These are phyloP conservation scores for Drosophila mayri DNA, from an alignment of 1,140 invertebrate genomes.

Conservation along the genomic window DNA sequence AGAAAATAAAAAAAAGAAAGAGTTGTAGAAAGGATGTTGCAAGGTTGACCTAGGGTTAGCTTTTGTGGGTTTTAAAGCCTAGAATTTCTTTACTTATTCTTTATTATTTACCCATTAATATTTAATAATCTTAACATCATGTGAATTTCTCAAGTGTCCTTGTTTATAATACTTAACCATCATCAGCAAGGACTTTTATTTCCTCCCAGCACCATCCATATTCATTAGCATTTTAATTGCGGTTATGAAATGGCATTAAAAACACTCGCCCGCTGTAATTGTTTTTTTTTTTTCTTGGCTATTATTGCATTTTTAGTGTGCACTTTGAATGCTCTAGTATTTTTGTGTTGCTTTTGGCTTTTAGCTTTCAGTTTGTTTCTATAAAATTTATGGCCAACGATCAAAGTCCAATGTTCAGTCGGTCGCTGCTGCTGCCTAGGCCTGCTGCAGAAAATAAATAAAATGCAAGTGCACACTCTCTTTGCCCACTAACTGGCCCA, in stretches of 20 bases:
- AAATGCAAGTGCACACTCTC: slow-evolving; percentile 16
- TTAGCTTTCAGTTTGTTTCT: slow-evolving; percentile 45
- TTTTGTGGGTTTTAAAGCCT: not conserved
- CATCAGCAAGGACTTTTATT: slow-evolving; percentile 9
- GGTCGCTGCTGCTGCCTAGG: slow-evolving; percentile 43
- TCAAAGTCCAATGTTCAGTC: slow-evolving; percentile 80
- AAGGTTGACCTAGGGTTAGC: too few relatives aligned
- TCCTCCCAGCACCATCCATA: not conserved
- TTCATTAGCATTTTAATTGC: slow-evolving; percentile 27
- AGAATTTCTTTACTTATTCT: too few relatives aligned
- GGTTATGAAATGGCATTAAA: slow-evolving; percentile 34
- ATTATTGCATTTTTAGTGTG: slow-evolving; percentile 39
- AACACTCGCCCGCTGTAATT: slow-evolving; percentile 3
- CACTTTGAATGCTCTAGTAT: slow-evolving; percentile 33
- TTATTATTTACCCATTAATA: too few relatives aligned
- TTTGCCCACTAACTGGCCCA: not conserved
- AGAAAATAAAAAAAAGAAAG: not conserved
- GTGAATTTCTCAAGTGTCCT: not conserved
- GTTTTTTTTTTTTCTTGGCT: not conserved
- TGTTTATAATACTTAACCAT: not conserved
- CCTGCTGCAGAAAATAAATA: slow-evolving; percentile 30
- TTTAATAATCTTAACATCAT: not conserved
- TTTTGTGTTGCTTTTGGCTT: slow-evolving; percentile 55
- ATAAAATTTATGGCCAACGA: slow-evolving; percentile 79
- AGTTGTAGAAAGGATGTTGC: not conserved